These are phyloP conservation scores for Mactromeris polynyma DNA, from an alignment of 2,888 invertebrate genomes.

Conservation along the genomic window DNA sequence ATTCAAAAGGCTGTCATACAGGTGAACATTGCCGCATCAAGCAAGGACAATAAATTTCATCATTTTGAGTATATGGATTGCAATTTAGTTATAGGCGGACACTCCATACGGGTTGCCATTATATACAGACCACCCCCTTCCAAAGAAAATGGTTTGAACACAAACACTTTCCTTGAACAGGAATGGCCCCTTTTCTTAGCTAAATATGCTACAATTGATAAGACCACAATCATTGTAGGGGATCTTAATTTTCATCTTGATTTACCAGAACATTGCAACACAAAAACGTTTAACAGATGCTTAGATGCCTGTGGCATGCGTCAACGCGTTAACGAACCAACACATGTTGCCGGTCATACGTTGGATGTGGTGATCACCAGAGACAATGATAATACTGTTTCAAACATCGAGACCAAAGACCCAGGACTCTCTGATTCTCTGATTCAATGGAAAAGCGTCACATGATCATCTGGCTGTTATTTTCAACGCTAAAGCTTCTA, in stretches of 20 bases:
- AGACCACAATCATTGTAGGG: slow-evolving; percentile 27
- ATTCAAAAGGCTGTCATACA: slow-evolving; percentile 33
- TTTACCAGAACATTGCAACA: neutral
- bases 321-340: too few relatives aligned
- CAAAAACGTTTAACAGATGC: too few relatives aligned
- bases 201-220: neutral
- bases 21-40: slow-evolving; percentile 23
- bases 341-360: too few relatives aligned
- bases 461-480: slow-evolving; percentile 54
- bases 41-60: slow-evolving; percentile 22
- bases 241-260: slow-evolving; percentile 40
- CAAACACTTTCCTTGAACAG: too few relatives aligned
- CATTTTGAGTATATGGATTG: slow-evolving; percentile 38
- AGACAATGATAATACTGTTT: slow-evolving; percentile 41
- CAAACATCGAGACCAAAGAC: slow-evolving; percentile 40
- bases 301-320: too few relatives aligned
- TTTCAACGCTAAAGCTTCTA: slow-evolving; percentile 30
- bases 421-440: slow-evolving; percentile 45
- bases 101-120: too few relatives aligned
- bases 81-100: neutral
- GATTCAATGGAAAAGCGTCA: slow-evolving; percentile 41
- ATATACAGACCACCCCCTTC: too few relatives aligned
- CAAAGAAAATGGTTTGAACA: too few relatives aligned
- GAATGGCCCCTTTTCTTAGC: too few relatives aligned
- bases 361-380: too few relatives aligned